These are phyloP conservation scores for Noctua fimbriata DNA, from an alignment of 2,888 invertebrate genomes.

Conservation along the genomic window DNA sequence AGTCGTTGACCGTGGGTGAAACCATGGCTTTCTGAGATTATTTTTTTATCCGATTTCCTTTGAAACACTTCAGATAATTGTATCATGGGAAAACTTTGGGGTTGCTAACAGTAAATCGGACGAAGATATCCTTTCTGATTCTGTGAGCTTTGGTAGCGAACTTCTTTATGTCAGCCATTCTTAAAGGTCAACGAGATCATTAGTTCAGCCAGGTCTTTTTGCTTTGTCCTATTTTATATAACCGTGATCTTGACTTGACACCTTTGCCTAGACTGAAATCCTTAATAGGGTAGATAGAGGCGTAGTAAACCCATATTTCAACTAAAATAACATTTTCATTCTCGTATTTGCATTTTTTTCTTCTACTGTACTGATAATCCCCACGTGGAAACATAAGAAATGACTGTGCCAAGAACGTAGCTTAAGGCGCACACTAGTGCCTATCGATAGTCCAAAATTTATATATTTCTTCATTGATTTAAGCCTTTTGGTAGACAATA, in stretches of 20 bases:
- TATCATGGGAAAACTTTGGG: constrained; percentile 10
- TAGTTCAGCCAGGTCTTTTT: neutral
- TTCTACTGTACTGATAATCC: neutral
- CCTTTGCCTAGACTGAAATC: neutral
- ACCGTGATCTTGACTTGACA: neutral
- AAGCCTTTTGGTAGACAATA: neutral
- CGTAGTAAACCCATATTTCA: neutral
- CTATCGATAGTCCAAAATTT: neutral
- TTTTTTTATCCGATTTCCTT: constrained; percentile 33
- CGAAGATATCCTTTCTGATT: neutral
- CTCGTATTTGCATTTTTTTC: neutral
- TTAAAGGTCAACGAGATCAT: constrained; percentile 29
- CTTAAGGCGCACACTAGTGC: neutral
- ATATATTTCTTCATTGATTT: neutral
- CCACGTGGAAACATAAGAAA: neutral
- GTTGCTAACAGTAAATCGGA: constrained; percentile 2
- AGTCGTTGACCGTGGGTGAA: neutral
- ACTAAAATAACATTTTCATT: neutral
- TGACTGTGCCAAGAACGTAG: neutral
- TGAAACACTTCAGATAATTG: constrained; percentile 25
- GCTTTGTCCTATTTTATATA: neutral
- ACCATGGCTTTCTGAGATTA: neutral
- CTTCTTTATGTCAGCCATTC: constrained; percentile 5
- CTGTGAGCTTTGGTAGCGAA: neutral
- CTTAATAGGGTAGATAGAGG: neutral